Percentiles rank a stretch among this genome's conserved stretches.
Conservation (phyloP, 2,113 vertebrate genomes). For the Orycteropus afer region DNA sequence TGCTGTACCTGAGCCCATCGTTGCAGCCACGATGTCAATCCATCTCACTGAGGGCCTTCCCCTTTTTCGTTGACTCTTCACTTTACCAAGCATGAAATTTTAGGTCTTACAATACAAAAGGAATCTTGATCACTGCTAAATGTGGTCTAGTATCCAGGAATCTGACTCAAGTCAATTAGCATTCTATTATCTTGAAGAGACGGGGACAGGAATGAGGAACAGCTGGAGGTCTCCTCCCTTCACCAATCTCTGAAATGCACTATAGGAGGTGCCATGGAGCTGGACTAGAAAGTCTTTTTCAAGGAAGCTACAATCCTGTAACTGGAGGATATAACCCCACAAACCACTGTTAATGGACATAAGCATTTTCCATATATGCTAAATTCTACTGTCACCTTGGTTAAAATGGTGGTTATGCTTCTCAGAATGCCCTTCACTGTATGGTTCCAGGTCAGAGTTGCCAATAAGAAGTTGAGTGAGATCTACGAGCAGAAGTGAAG, state of each 20-base stretch:
- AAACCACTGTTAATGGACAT: neutral
- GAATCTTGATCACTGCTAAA: neutral
- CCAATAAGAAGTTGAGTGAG: neutral
- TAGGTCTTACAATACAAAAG: too few relatives aligned
- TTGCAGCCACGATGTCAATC: too few relatives aligned
- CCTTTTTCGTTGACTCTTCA: too few relatives aligned
- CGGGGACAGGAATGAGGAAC: neutral
- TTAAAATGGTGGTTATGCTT: neutral
- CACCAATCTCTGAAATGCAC: neutral
- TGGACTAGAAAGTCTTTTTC: neutral
- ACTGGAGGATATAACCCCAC: neutral
- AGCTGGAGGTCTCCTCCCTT: neutral
- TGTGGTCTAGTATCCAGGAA: neutral
- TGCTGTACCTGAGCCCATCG: too few relatives aligned
- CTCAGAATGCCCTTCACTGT: neutral
- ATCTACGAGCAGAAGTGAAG: neutral
- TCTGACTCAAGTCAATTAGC: neutral
- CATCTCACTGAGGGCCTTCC: too few relatives aligned
- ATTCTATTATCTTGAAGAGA: neutral
- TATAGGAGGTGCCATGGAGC: neutral
- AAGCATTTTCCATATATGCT: neutral
- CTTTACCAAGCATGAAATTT: too few relatives aligned
- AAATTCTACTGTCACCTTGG: neutral
- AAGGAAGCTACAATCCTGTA: neutral
- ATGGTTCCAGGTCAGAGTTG: neutral